phyloP scores from a whole-genome alignment of 1,140 invertebrate species.

The Orchesella cincta region DNA sequence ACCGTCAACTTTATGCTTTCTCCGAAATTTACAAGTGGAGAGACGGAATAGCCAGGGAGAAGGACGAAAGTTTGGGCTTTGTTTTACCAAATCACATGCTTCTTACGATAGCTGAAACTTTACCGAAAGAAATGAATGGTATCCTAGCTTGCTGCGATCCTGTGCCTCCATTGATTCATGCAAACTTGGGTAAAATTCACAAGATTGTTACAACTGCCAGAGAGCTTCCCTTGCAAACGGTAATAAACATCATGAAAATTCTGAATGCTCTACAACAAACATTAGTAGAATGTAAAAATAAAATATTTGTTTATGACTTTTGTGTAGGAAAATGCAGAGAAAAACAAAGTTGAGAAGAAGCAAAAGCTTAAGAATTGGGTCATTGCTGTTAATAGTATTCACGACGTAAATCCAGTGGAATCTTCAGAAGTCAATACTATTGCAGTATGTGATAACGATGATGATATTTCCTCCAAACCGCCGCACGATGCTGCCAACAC shows the following conservation, averaged over 20 bases:
- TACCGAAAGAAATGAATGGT: constrained; percentile 91
- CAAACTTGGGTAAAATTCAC: constrained; percentile 75
- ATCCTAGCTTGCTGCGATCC: constrained; percentile 92
- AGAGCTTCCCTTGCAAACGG: constrained; percentile 70
- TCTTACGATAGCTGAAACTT: constrained; percentile 81
- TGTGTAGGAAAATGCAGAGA: constrained; percentile 23
- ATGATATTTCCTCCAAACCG: neutral
- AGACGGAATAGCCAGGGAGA: constrained; percentile 75
- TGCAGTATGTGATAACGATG: neutral
- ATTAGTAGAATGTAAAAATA: too few relatives aligned
- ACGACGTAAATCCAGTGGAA: constrained; percentile 34
- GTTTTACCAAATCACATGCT: constrained; percentile 96
- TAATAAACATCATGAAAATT: too few relatives aligned
- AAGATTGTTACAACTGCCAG: constrained; percentile 73
- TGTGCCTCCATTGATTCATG: constrained; percentile 80
- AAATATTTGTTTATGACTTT: neutral
- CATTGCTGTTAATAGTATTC: constrained; percentile 41
- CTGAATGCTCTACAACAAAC: too few relatives aligned
- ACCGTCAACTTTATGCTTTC: constrained; percentile 79
- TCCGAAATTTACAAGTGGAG: constrained; percentile 85
- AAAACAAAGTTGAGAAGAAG: constrained; percentile 33
- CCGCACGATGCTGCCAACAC: neutral
- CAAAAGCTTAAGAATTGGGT: constrained; percentile 46
- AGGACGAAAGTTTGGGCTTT: constrained; percentile 91
- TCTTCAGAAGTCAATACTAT: neutral